These are phyloP conservation scores for Karalla daura DNA, from an alignment of 2,797 vertebrate genomes.

Conservation along the genomic window DNA sequence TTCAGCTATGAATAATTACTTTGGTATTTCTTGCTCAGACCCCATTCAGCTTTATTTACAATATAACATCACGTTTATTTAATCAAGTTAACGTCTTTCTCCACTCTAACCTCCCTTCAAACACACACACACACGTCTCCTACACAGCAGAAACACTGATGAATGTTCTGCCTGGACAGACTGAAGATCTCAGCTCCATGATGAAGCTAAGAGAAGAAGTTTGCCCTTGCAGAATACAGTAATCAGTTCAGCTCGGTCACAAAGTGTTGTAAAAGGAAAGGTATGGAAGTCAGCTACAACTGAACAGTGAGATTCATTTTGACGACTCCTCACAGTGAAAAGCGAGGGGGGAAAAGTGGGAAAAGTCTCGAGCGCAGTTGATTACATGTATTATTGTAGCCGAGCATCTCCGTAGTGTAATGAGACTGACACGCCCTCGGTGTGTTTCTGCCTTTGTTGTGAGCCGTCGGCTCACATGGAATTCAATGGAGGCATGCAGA, in stretches of 20 bases:
- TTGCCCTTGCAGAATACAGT: background rate
- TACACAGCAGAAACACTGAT: background rate
- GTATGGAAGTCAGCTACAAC: background rate
- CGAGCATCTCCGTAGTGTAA: too few species aligned
- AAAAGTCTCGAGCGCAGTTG: too few species aligned
- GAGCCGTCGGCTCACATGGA: background rate
- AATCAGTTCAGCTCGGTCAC: too few species aligned
- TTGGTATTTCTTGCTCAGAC: background rate
- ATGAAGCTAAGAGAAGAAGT: conserved; percentile 1
- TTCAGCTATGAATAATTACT: conserved; percentile 13
- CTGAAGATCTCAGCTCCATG: background rate
- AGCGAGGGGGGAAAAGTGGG: too few species aligned
- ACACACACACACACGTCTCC: background rate
- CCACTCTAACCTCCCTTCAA: background rate
- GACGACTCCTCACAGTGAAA: too few species aligned
- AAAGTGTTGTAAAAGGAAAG: too few species aligned
- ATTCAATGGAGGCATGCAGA: background rate
- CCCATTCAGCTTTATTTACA: background rate
- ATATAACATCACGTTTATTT: background rate
- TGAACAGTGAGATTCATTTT: too few species aligned
- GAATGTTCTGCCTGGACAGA: background rate
- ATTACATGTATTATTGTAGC: too few species aligned
- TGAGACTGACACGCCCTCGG: conserved; percentile 22
- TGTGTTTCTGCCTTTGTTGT: conserved; percentile 9
- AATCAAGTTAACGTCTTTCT: background rate